Percentiles rank a stretch among this genome's conserved stretches.
Evolutionary conservation across 2,113 vertebrate genomes (phyloP).

Genomic region (Orthochromis malagaraziensis): DNA sequence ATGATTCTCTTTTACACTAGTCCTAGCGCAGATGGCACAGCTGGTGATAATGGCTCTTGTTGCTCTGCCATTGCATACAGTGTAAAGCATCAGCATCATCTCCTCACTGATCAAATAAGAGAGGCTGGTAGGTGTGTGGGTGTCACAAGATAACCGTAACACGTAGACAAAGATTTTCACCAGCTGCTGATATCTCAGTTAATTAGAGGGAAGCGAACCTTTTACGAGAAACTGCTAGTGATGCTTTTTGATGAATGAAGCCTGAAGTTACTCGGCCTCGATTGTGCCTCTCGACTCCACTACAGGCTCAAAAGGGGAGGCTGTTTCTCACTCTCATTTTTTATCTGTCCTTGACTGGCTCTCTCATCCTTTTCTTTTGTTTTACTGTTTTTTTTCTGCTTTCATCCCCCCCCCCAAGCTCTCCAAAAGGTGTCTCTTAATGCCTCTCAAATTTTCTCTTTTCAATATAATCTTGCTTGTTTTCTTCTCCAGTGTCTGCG

Average conservation of each 20-base stretch:
- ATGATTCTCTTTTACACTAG: background rate
- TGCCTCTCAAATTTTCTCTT: background rate
- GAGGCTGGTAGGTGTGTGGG: background rate
- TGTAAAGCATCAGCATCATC: background rate
- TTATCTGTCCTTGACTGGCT: background rate
- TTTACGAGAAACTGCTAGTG: background rate
- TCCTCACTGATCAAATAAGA: background rate
- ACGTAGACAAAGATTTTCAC: background rate
- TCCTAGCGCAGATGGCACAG: background rate
- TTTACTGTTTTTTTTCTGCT: background rate
- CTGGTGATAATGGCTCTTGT: background rate
- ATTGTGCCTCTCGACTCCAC: background rate
- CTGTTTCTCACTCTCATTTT: background rate
- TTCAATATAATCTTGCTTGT: background rate
- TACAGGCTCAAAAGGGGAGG: background rate
- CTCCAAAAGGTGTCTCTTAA: conserved; percentile 15
- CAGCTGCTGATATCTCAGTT: background rate
- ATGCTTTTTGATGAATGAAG: conserved; percentile 28
- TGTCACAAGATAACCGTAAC: background rate
- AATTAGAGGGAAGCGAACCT: conserved; percentile 1
- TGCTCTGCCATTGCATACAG: background rate
- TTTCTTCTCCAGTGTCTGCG: background rate
- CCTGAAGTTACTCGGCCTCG: background rate
- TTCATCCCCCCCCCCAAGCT: background rate
- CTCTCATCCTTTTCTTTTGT: background rate